A percentile compares a stretch with the other conserved stretches of the same genome.
These are phyloP conservation scores for Hystrix brachyura DNA, from an alignment of 2,113 vertebrate genomes.

Conservation along the genomic window DNA sequence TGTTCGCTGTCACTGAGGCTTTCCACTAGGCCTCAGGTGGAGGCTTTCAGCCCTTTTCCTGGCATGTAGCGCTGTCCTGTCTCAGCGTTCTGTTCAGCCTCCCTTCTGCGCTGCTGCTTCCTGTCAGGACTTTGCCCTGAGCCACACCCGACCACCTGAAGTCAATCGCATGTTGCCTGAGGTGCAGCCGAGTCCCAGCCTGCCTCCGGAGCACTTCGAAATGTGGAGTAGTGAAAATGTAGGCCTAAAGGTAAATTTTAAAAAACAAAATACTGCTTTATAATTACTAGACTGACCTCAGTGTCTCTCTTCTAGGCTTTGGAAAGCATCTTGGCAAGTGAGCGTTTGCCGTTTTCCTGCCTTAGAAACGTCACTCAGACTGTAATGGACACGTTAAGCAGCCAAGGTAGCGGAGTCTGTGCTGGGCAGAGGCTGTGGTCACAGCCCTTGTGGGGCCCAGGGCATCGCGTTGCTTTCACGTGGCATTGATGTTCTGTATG, in stretches of 20 bases:
- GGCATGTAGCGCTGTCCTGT: neutral
- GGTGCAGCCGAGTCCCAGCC: neutral
- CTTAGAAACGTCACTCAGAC: constrained; percentile 92
- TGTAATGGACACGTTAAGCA: constrained; percentile 92
- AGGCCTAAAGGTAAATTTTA: neutral
- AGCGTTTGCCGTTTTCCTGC: constrained; percentile 92
- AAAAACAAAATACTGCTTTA: neutral
- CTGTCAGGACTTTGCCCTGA: neutral
- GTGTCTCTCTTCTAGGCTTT: constrained; percentile 91
- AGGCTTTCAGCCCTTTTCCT: neutral
- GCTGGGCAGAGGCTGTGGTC: neutral
- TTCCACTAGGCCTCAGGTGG: neutral
- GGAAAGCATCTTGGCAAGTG: constrained; percentile 94
- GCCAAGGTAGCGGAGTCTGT: constrained; percentile 90
- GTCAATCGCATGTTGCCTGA: neutral
- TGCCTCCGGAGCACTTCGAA: neutral
- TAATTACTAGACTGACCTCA: constrained; percentile 29
- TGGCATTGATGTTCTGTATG: neutral
- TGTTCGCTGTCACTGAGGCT: neutral
- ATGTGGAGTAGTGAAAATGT: neutral
- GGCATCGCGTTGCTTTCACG: neutral
- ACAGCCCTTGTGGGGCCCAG: neutral
- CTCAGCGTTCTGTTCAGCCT: neutral
- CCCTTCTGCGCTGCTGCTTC: neutral
- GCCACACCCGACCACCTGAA: neutral